Evolutionary conservation across 2,888 invertebrate species (phyloP).

Genomic region (Asteroscopus sphinx): DNA sequence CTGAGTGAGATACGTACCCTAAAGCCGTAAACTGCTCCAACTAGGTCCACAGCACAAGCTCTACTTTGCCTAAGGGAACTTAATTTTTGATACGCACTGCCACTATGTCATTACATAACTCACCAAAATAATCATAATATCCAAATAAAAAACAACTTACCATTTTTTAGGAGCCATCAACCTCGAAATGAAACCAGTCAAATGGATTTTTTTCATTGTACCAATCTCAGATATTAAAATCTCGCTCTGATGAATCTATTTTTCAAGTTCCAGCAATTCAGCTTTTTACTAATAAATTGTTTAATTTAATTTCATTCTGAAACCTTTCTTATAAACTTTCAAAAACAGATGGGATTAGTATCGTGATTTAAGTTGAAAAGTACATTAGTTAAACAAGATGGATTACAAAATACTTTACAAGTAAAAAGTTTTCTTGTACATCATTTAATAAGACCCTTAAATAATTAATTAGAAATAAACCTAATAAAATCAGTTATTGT

Average conservation of each 20-base stretch:
- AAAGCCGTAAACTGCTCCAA: no score
- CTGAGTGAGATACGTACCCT: no score
- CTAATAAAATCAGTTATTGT: no score
- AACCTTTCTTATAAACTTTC: conserved; percentile 11
- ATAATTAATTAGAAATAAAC: not conserved
- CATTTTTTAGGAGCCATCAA: not conserved
- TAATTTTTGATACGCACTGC: no score
- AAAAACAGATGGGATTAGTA: conserved; percentile 11
- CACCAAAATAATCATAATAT: no score
- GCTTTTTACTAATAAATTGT: conserved; percentile 10
- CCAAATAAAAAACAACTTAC: not conserved
- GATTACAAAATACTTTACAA: conserved; percentile 10
- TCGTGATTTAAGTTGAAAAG: conserved; percentile 10
- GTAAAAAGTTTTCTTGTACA: not conserved
- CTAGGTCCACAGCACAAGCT: no score
- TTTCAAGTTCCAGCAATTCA: conserved; percentile 5
- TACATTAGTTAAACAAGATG: conserved; percentile 23
- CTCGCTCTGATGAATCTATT: conserved; percentile 6
- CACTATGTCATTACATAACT: no score
- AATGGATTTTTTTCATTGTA: not conserved
- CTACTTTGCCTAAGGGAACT: no score
- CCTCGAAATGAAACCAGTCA: not conserved
- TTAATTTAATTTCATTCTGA: conserved; percentile 24
- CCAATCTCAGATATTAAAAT: conserved; percentile 10
- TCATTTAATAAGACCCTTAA: conserved; percentile 1